These are phyloP conservation scores for Pollimyrus isidori DNA, from an alignment of 2,113 vertebrate species.

Conservation along the genomic window DNA sequence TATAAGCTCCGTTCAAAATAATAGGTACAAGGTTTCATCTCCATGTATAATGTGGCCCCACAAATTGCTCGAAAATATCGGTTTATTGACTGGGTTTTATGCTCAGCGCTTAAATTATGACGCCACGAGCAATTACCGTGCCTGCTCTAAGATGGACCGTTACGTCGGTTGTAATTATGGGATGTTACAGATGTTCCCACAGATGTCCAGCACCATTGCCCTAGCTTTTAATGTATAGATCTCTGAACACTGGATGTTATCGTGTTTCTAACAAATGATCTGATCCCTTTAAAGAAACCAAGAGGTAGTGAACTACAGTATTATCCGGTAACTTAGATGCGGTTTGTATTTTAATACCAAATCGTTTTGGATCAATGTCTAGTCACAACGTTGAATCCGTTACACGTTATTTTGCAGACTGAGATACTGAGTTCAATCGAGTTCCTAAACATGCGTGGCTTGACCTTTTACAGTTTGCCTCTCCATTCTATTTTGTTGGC, in stretches of 20 bases:
- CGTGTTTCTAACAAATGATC: neutral
- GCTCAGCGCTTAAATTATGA: neutral
- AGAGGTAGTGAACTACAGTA: neutral
- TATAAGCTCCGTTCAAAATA: neutral
- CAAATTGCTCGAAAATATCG: neutral
- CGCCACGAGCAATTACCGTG: neutral
- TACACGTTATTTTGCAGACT: neutral
- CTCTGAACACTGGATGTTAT: neutral
- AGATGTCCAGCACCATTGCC: neutral
- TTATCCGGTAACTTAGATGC: neutral
- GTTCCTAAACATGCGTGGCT: neutral
- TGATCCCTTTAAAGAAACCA: neutral
- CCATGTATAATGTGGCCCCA: neutral
- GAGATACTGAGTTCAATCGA: neutral
- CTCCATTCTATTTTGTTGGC: neutral
- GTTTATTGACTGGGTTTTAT: neutral
- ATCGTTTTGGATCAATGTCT: neutral
- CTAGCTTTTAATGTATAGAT: neutral
- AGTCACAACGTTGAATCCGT: neutral
- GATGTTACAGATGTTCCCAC: neutral
- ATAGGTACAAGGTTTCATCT: constrained; percentile 5
- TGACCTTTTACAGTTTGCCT: neutral
- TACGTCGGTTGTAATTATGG: neutral
- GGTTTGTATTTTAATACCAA: neutral
- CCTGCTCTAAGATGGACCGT: neutral